Evolutionary conservation across 2,888 invertebrate species (phyloP).

Genomic region (Abrostola tripartita): DNA sequence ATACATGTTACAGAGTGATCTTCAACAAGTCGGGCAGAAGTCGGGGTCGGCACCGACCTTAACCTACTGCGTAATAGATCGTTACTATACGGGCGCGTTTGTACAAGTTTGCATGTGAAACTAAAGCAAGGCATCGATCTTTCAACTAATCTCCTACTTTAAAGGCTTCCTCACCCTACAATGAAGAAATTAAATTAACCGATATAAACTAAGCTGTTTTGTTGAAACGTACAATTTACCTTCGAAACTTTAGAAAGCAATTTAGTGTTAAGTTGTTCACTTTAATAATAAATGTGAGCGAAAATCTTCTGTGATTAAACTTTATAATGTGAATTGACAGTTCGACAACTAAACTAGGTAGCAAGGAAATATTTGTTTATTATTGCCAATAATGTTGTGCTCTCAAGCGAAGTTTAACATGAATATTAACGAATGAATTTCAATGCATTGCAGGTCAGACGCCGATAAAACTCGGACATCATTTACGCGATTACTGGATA

Average conservation of each 20-base stretch:
- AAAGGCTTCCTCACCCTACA: slow-evolving; percentile 54
- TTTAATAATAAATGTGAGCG: not conserved
- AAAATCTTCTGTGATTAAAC: not conserved
- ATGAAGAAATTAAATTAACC: slow-evolving; percentile 46
- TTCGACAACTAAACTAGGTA: not conserved
- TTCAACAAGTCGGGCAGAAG: slow-evolving; percentile 25
- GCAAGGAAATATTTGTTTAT: no score
- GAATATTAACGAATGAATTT: no score
- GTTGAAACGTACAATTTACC: not conserved
- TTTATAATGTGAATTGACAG: no score
- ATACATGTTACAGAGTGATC: slow-evolving; percentile 33
- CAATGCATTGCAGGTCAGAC: no score
- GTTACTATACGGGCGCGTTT: slow-evolving; percentile 25
- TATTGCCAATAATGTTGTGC: no score
- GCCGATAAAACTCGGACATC: not conserved
- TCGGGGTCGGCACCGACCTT: slow-evolving; percentile 28
- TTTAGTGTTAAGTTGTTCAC: not conserved
- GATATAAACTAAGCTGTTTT: slow-evolving; percentile 5
- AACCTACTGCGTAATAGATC: slow-evolving; percentile 20
- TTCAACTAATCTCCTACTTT: slow-evolving; percentile 53
- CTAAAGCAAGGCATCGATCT: slow-evolving; percentile 52
- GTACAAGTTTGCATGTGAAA: slow-evolving; percentile 41
- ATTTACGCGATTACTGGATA: not conserved
- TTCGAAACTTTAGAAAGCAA: not conserved
- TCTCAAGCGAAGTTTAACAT: no score